These are phyloP conservation scores for Echeneis naucrates DNA, from an alignment of 2,797 vertebrate genomes.

Conservation along the genomic window DNA sequence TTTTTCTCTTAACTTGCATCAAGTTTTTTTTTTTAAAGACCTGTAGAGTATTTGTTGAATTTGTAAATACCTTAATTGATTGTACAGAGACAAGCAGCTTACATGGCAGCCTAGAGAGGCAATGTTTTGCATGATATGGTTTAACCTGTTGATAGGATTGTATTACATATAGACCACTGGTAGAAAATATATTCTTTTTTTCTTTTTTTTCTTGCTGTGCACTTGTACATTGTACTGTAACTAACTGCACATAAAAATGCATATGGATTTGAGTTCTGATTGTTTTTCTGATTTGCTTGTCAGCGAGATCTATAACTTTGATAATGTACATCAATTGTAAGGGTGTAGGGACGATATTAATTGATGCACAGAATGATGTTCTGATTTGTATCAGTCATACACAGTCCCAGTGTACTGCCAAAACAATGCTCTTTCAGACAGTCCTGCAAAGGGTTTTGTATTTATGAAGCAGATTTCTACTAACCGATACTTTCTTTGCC, in stretches of 20 bases:
- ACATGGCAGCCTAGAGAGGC: slow-evolving; percentile 81
- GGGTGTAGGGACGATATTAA: slow-evolving; percentile 33
- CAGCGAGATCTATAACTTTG: slow-evolving; percentile 46
- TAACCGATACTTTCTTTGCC: slow-evolving; percentile 78
- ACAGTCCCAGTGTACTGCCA: slow-evolving; percentile 79
- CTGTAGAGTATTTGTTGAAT: slow-evolving; percentile 96
- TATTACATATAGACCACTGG: slow-evolving; percentile 83
- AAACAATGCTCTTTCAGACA: slow-evolving; percentile 83
- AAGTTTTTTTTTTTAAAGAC: slow-evolving; percentile 92
- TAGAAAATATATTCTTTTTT: slow-evolving; percentile 61
- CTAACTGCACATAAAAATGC: slow-evolving; percentile 58
- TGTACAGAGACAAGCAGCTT: slow-evolving; percentile 88
- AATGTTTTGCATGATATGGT: slow-evolving; percentile 86
- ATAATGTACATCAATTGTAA: slow-evolving; percentile 49
- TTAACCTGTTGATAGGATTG: slow-evolving; percentile 84
- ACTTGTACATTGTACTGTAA: slow-evolving; percentile 82
- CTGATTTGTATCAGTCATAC: slow-evolving; percentile 78
- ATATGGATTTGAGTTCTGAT: slow-evolving; percentile 47
- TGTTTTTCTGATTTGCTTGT: slow-evolving; percentile 60
- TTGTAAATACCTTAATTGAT: slow-evolving; percentile 90
- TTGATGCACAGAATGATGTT: slow-evolving; percentile 48
- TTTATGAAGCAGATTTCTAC: slow-evolving; percentile 87
- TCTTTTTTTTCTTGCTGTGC: slow-evolving; percentile 85
- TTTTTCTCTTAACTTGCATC: slow-evolving; percentile 99
- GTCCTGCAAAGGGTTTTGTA: slow-evolving; percentile 90